Evolutionary conservation across 2,888 invertebrate species (phyloP), one percentile per base, ranked within the genome.

Genomic region (Orthosia gothica): DNA sequence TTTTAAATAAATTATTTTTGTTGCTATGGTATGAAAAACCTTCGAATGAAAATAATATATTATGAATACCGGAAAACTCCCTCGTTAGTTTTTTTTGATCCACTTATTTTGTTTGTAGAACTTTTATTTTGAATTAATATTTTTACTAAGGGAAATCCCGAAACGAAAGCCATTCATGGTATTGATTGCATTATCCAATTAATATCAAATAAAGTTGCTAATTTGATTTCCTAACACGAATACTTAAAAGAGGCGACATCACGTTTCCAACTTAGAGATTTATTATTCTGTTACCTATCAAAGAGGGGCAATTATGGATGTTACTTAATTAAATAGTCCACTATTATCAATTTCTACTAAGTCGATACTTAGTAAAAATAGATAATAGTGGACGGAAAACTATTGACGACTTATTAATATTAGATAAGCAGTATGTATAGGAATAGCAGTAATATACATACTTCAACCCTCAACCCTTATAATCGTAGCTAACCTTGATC

Each of bases 1-100:
- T 76, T 23, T 26, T 18, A 26, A 55, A 76, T 50, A 5, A 15
- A 15, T 65, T 0, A 76, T 65, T 40, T 15, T 16, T 57, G 52
- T 52, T 26, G 23, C 40, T 4, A 15, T 62, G 32, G 13, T n/a
- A 3, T 18, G 2, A 18, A 23, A 23, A 32, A 18, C 15, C 32
- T 20, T 18, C 15, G 3, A 67, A n/a, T 62, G 23, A 45, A 70
- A 70, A 9, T 45, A 70, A 20, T 40, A n/a, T 18, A n/a, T n/a
- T 69, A 20, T 20, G 7, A 70, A 12, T 18, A 11, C 47, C 26
- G 13, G 5, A 20, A 47, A 55, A 70, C 32, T 20, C 2, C 1
- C 52, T 40, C 23, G 12, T 45, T 23, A n/a, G 23, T 55, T 70
- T 70, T 12, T 7, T 55, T 32, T 0, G 12, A 4, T 32, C 11